These are phyloP conservation scores for Cylas formicarius DNA, from an alignment of 1,140 invertebrate species.

Conservation along the genomic window DNA sequence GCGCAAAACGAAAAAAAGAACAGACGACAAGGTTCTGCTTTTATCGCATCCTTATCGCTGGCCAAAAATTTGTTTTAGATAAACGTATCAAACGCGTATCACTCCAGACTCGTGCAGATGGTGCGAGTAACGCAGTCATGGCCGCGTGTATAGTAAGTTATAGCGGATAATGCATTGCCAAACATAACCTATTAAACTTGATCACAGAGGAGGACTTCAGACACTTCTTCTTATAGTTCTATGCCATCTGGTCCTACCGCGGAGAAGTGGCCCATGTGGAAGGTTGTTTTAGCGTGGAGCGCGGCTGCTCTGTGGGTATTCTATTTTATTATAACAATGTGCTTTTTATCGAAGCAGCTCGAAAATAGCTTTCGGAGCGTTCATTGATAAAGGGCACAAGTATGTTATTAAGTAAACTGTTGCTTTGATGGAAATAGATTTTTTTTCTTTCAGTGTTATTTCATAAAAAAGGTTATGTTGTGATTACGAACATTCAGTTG, in stretches of 20 bases:
- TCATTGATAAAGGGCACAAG: no score
- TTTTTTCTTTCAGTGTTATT: no score
- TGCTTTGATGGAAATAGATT: no score
- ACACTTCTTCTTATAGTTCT: not conserved
- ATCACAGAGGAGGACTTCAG: not conserved
- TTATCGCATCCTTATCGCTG: constrained; percentile 1
- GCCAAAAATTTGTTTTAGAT: not conserved
- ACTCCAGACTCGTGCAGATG: not conserved
- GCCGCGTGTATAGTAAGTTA: no score
- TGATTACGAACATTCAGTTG: no score
- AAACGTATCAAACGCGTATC: not conserved
- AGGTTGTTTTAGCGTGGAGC: not conserved
- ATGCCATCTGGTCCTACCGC: not conserved
- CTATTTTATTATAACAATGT: no score
- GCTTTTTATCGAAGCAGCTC: no score
- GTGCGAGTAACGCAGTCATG: not conserved
- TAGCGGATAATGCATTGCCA: not conserved
- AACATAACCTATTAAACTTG: not conserved
- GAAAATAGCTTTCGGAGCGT: no score
- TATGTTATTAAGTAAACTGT: no score
- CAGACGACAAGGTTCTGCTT: no score
- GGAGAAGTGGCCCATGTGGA: constrained; percentile 5
- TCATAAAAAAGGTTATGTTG: no score
- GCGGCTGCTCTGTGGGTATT: constrained; percentile 1
- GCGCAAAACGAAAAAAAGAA: no score